phyloP scores from a whole-genome alignment of 2,113 vertebrate genomes.

The Phainopepla nitens region DNA sequence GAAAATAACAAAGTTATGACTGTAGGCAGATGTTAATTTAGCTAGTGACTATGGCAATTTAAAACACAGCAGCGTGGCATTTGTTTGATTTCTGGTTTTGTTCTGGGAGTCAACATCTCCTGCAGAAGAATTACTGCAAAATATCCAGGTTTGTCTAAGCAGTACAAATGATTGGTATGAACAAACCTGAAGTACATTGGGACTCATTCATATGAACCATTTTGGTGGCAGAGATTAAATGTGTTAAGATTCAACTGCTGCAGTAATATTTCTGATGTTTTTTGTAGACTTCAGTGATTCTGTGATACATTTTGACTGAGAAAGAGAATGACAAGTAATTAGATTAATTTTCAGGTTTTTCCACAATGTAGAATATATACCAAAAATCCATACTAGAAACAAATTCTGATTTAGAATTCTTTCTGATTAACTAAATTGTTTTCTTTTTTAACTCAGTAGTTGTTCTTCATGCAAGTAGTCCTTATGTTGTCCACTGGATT shows the following conservation, averaged over 20 bases:
- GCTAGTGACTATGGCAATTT: background rate
- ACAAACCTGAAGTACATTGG: background rate
- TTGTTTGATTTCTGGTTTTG: background rate
- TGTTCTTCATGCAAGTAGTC: background rate
- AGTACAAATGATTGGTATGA: background rate
- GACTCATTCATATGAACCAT: background rate
- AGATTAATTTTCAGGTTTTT: background rate
- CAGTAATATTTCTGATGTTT: background rate
- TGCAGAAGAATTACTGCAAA: background rate
- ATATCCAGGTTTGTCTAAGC: background rate
- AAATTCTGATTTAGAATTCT: background rate
- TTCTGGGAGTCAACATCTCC: background rate
- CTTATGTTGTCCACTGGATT: background rate
- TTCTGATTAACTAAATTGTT: background rate
- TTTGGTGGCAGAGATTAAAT: background rate
- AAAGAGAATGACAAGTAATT: background rate
- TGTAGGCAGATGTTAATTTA: background rate
- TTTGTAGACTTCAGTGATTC: background rate
- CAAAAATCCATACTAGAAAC: background rate
- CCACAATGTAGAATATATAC: background rate
- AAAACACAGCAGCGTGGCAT: background rate
- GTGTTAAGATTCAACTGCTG: background rate
- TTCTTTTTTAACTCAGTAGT: background rate
- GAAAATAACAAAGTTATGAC: background rate
- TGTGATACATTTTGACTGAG: background rate